Percentiles rank a stretch among this genome's conserved stretches.
These are phyloP conservation scores for Pseudolaguvia tuberculata DNA, from an alignment of 2,113 vertebrate genomes.

Conservation along the genomic window DNA sequence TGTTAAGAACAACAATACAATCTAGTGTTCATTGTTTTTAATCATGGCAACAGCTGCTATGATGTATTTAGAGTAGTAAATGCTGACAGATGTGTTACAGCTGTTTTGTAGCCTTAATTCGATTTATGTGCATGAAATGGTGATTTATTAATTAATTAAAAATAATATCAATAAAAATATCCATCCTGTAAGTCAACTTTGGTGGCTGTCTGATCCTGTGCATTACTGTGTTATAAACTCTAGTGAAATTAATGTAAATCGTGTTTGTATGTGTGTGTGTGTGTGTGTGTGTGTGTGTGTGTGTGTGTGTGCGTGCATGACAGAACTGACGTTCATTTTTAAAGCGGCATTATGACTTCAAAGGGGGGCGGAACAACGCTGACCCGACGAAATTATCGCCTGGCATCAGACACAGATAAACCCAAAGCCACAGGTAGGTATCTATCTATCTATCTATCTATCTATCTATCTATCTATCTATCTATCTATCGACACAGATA, in stretches of 20 bases:
- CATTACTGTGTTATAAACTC: too few relatives aligned
- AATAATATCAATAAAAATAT: too few relatives aligned
- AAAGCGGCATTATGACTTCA: constrained; percentile 75
- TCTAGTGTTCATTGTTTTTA: not conserved
- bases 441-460: not conserved
- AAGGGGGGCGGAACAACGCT: constrained; percentile 78
- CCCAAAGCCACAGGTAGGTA: constrained; percentile 78
- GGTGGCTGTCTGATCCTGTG: too few relatives aligned
- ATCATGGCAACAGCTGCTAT: not conserved
- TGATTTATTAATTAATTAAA: too few relatives aligned
- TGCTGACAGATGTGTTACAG: not conserved
- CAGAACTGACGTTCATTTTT: constrained; percentile 35
- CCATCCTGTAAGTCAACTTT: too few relatives aligned
- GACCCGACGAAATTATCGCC: constrained; percentile 80
- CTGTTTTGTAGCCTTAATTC: not conserved
- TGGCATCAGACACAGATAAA: constrained; percentile 84
- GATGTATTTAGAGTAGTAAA: too few relatives aligned
- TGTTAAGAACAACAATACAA: not conserved
- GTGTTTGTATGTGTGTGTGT: constrained; percentile 10
- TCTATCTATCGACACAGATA: too few relatives aligned
- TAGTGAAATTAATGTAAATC: not conserved
- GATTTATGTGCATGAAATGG: too few relatives aligned
- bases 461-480: too few relatives aligned
- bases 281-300: constrained; percentile 22
- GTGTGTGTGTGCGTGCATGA: constrained; percentile 31